A percentile compares a stretch with the other conserved stretches of the same genome.
These are phyloP conservation scores for Saxicola maurus DNA, from an alignment of 2,797 vertebrate genomes.

Conservation along the genomic window DNA sequence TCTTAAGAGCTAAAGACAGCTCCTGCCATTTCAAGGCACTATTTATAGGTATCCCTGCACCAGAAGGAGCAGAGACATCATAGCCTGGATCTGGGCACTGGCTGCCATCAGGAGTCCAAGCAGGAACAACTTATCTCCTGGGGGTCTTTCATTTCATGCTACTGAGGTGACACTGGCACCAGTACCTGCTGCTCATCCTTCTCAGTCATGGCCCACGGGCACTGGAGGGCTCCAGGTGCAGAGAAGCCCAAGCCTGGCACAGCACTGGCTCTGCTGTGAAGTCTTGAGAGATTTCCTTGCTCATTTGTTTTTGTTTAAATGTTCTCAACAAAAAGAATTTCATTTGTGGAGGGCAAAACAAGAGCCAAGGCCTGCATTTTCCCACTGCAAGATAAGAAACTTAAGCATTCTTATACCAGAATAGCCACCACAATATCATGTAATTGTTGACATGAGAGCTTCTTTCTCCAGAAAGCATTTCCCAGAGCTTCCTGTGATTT, in stretches of 20 bases:
- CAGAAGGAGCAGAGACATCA: not conserved
- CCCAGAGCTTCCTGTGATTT: not conserved
- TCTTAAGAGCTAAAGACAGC: not conserved
- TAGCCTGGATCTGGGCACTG: not conserved
- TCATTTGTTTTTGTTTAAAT: not conserved
- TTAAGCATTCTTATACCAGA: not conserved
- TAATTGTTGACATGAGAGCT: not conserved
- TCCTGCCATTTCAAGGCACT: not conserved
- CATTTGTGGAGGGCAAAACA: not conserved
- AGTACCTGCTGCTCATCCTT: not conserved
- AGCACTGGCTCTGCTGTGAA: rapidly evolving
- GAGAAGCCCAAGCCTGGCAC: not conserved
- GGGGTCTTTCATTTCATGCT: not conserved
- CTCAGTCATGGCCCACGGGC: rapidly evolving
- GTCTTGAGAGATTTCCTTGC: not conserved
- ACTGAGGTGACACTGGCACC: not conserved
- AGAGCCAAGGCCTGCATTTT: not conserved
- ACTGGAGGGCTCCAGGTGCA: rapidly evolving
- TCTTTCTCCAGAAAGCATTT: not conserved
- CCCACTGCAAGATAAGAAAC: not conserved
- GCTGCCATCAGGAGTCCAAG: not conserved
- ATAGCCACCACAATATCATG: not conserved
- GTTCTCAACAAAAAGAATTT: not conserved
- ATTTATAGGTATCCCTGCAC: not conserved
- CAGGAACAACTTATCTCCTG: not conserved